These are phyloP conservation scores for Thomomys bottae DNA, from an alignment of 2,113 vertebrate genomes.

Conservation along the genomic window DNA sequence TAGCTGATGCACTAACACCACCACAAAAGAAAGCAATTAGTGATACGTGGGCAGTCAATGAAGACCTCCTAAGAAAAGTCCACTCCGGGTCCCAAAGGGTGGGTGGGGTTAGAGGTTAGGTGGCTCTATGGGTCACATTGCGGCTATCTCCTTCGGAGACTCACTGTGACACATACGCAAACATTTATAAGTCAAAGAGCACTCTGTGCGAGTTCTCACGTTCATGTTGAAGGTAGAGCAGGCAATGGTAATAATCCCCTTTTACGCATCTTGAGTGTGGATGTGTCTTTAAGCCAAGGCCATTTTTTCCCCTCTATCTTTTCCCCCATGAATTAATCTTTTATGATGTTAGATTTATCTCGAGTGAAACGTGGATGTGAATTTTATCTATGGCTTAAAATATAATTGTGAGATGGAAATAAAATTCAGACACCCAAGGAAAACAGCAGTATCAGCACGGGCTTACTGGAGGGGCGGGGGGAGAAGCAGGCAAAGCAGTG, in stretches of 20 bases:
- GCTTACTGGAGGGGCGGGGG: fast-evolving
- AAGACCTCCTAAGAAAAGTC: not conserved
- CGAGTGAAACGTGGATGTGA: slow-evolving; percentile 39
- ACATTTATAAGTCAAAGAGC: not conserved
- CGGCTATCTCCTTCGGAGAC: not conserved
- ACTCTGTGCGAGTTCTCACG: fast-evolving
- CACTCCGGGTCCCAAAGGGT: not conserved
- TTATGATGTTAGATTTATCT: slow-evolving; percentile 67
- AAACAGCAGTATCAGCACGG: fast-evolving
- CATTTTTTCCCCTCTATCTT: not conserved
- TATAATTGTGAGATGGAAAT: not conserved
- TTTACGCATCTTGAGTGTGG: not conserved
- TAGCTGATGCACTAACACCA: not conserved
- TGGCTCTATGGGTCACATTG: not conserved
- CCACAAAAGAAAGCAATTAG: not conserved
- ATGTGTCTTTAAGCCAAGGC: slow-evolving; percentile 43
- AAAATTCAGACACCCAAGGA: not conserved
- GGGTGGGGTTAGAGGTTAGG: not conserved
- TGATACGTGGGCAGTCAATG: not conserved
- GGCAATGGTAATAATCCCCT: not conserved
- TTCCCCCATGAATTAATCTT: slow-evolving; percentile 60
- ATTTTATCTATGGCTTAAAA: slow-evolving; percentile 11
- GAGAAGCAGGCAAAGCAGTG: fast-evolving
- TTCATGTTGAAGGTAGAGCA: not conserved
- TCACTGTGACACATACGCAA: not conserved